These are phyloP conservation scores for Enhydra lutris DNA, from an alignment of 2,113 vertebrate species.

Conservation along the genomic window DNA sequence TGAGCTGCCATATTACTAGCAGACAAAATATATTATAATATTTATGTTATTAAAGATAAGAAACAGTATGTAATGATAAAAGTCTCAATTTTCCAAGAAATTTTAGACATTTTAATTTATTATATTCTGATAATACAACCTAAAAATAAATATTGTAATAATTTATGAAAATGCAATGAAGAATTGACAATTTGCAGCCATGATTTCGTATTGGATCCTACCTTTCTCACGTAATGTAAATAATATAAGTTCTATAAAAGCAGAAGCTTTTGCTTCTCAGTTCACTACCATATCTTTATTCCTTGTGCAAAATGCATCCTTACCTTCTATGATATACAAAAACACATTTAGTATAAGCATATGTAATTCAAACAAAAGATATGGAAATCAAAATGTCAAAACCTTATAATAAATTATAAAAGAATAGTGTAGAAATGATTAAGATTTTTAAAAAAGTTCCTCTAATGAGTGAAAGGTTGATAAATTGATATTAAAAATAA, in stretches of 20 bases:
- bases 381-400: background rate
- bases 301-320: background rate
- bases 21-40: background rate
- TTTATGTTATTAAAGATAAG: background rate
- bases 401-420: background rate
- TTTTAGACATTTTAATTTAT: background rate
- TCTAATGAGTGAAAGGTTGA: background rate
- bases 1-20: background rate
- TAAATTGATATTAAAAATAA: background rate
- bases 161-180: background rate
- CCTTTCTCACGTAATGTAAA: background rate
- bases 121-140: background rate
- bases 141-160: background rate
- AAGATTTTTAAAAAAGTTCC: background rate
- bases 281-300: background rate
- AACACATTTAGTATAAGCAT: background rate
- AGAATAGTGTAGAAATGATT: background rate
- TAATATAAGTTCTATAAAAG: background rate
- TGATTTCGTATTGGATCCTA: background rate
- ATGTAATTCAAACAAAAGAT: background rate
- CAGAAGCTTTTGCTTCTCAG: background rate
- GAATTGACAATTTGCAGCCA: background rate
- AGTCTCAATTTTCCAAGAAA: background rate
- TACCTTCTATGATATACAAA: background rate
- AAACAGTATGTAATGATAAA: background rate